phyloP scores from a whole-genome alignment of 1,140 invertebrate genomes.

The Bombus waltoni region DNA sequence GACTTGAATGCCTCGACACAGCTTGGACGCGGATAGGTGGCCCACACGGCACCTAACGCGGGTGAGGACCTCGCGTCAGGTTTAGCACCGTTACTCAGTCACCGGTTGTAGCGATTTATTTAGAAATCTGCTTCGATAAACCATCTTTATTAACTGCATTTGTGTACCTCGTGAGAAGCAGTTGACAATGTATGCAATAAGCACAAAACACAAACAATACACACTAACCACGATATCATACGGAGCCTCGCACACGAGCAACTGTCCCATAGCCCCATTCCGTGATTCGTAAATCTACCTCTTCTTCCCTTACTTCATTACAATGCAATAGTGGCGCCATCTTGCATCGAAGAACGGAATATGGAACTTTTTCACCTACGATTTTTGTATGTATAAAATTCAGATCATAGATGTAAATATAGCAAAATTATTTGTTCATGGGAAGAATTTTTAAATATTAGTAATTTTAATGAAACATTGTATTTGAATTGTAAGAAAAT shows the following conservation, averaged over 20 bases:
- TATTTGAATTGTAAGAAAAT: neutral
- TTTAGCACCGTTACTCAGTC: conserved; percentile 46
- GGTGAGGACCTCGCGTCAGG: conserved; percentile 48
- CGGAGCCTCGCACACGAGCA: conserved; percentile 45
- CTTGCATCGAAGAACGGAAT: neutral
- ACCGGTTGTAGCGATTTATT: conserved; percentile 9
- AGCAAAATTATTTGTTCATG: neutral
- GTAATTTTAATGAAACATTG: neutral
- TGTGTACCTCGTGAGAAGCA: conserved; percentile 11
- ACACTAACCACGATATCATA: conserved; percentile 36
- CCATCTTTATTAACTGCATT: conserved; percentile 42
- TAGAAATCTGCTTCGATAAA: neutral
- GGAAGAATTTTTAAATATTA: neutral
- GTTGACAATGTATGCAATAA: conserved; percentile 48
- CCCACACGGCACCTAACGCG: conserved; percentile 51
- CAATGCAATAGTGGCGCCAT: conserved; percentile 17
- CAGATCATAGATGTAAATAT: too few species aligned
- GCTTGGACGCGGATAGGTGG: conserved; percentile 42
- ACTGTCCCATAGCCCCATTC: conserved; percentile 55
- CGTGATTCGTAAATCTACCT: conserved; percentile 27
- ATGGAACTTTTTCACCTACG: neutral
- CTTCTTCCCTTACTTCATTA: conserved; percentile 20
- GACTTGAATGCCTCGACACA: conserved; percentile 38
- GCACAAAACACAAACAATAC: conserved; percentile 37
- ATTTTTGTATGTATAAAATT: neutral